Percentiles rank a stretch among this genome's conserved stretches.
These are phyloP conservation scores for Geophilus truncorum DNA, from an alignment of 2,888 invertebrate species.

Conservation along the genomic window DNA sequence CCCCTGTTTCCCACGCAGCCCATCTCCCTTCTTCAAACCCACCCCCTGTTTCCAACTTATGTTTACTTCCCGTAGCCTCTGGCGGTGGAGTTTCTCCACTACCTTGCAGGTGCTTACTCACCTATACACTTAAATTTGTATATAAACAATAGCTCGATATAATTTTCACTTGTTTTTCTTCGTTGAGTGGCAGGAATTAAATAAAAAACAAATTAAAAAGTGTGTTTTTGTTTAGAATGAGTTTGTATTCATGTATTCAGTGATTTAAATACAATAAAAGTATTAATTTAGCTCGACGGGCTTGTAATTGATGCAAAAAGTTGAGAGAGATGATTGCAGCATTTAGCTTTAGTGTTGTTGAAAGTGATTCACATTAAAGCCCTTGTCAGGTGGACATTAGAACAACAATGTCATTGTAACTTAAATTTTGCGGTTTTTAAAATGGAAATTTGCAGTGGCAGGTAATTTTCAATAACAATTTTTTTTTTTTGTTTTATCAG, in stretches of 20 bases:
- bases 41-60: conserved; percentile 41
- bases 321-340: too few relatives aligned
- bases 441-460: too few relatives aligned
- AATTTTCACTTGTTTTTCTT: not conserved
- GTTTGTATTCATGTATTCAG: not conserved
- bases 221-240: not conserved
- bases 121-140: conserved; percentile 6
- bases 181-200: not conserved
- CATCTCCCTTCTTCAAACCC: not conserved
- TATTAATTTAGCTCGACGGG: too few relatives aligned
- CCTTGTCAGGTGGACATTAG: too few relatives aligned
- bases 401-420: too few relatives aligned
- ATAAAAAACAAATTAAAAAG: not conserved
- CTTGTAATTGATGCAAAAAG: too few relatives aligned
- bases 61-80: conserved; percentile 25
- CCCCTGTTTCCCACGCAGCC: conserved; percentile 54
- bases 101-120: conserved; percentile 26
- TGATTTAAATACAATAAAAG: not conserved
- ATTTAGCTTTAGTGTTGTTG: too few relatives aligned
- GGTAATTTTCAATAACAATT: too few relatives aligned
- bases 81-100: conserved; percentile 13
- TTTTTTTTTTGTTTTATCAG: too few relatives aligned
- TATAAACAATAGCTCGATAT: not conserved
- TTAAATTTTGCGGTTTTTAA: too few relatives aligned
- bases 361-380: too few relatives aligned